phyloP scores from a whole-genome alignment of 2,888 invertebrate species.

The Allacma fusca region DNA sequence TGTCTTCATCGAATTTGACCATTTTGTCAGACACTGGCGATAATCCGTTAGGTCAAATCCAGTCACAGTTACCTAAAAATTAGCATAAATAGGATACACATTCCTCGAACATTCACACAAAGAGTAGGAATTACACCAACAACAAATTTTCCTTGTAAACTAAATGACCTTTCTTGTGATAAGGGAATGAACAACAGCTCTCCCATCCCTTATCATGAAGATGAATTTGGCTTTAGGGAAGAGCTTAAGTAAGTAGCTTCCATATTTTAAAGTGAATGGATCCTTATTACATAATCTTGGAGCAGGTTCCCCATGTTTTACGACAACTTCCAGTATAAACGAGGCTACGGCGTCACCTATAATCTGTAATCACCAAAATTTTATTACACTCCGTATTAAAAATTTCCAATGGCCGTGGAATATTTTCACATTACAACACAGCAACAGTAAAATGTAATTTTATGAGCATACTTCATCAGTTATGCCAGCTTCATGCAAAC shows the following conservation, averaged over 20 bases:
- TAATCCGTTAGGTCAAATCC: conserved; percentile 95
- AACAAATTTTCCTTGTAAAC: no score
- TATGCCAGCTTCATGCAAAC: conserved; percentile 93
- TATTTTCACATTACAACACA: no score
- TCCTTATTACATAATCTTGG: conserved; percentile 98
- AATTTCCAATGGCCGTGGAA: no score
- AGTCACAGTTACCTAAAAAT: conserved; percentile 75
- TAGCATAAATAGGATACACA: background rate
- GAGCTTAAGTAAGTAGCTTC: conserved; percentile 89
- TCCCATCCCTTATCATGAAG: conserved; percentile 97
- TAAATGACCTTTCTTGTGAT: conserved; percentile 84
- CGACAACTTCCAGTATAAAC: conserved; percentile 95
- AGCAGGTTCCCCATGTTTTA: conserved; percentile 94
- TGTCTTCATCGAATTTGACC: conserved; percentile 93
- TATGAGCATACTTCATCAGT: conserved; percentile 75
- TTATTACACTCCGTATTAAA: no score
- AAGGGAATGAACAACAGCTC: conserved; percentile 98
- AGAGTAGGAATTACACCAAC: no score
- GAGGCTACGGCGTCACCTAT: conserved; percentile 95
- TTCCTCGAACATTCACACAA: no score
- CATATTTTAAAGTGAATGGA: conserved; percentile 96
- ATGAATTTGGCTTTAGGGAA: conserved; percentile 98
- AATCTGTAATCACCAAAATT: conserved; percentile 67
- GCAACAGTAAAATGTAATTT: background rate
- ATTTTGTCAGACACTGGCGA: conserved; percentile 92